Evolutionary conservation across 2,888 invertebrate genomes (phyloP).

Genomic region (Rhamphomyia laevipes): DNA sequence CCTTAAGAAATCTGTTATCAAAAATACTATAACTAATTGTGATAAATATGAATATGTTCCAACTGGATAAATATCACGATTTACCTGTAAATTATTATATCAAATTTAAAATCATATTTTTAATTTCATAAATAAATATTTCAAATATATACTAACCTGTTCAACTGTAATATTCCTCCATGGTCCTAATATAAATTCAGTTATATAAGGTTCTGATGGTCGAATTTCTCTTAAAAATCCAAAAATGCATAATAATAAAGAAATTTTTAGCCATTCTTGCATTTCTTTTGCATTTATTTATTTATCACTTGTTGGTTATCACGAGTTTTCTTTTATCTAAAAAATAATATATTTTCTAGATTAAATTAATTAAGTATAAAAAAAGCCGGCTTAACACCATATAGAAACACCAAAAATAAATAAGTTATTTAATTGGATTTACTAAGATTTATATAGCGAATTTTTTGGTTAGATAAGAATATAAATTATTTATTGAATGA

Average conservation of each 20-base stretch:
- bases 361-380: too few species aligned
- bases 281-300: conserved; percentile 14
- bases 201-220: conserved; percentile 78
- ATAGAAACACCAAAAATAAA: too few species aligned
- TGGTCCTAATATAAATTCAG: conserved; percentile 63
- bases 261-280: conserved; percentile 54
- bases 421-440: too few species aligned
- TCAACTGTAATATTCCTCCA: conserved; percentile 63
- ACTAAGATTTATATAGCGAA: too few species aligned
- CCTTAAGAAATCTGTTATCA: conserved; percentile 66
- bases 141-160: conserved; percentile 22
- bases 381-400: too few species aligned
- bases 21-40: conserved; percentile 62
- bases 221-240: conserved; percentile 73
- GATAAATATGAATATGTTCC: conserved; percentile 78
- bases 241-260: conserved; percentile 61
- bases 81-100: conserved; percentile 46
- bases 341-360: too few species aligned
- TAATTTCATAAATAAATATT: conserved; percentile 15
- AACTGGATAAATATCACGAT: conserved; percentile 70
- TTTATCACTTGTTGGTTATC: too few species aligned
- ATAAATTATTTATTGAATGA: too few species aligned
- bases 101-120: not conserved
- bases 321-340: too few species aligned
- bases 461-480: too few species aligned